phyloP scores from a whole-genome alignment of 2,113 vertebrate species.

The Pipa parva region DNA sequence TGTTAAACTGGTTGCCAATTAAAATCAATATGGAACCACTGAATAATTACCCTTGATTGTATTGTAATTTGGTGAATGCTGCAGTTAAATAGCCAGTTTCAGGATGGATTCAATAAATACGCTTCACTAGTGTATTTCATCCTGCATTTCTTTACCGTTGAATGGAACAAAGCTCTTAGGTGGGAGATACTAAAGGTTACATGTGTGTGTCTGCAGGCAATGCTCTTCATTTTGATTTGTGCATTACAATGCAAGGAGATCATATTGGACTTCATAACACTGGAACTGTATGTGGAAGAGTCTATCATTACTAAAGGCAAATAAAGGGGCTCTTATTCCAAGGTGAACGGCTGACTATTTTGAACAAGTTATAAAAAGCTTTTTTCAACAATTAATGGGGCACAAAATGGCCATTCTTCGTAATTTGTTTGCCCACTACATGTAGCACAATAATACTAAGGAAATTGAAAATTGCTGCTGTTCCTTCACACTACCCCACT shows the following conservation, averaged over 20 bases:
- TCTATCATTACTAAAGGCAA: conserved; percentile 33
- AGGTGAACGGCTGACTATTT: conserved; percentile 37
- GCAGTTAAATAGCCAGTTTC: no score
- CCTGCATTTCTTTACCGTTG: conserved; percentile 6
- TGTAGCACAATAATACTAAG: conserved; percentile 40
- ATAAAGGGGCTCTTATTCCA: conserved; percentile 30
- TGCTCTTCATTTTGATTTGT: conserved; percentile 30
- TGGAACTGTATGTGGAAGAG: conserved; percentile 25
- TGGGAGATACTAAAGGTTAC: conserved; percentile 34
- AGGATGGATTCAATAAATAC: no score
- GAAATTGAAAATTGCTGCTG: conserved; percentile 42
- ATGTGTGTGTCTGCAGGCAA: conserved; percentile 25
- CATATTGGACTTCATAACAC: conserved; percentile 19
- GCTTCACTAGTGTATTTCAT: neutral
- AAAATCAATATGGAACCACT: no score
- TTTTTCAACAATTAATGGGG: conserved; percentile 44
- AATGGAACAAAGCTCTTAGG: conserved; percentile 22
- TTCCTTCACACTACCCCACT: conserved; percentile 36
- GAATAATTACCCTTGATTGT: no score
- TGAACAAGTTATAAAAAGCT: conserved; percentile 41
- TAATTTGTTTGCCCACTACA: conserved; percentile 43
- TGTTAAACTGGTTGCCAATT: no score
- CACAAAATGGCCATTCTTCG: conserved; percentile 43
- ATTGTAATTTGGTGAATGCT: no score
- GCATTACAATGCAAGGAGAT: neutral